Percentiles rank a stretch among this genome's conserved stretches.
Evolutionary conservation across 2,888 invertebrate species (phyloP).

Genomic region (Ametastegia equiseti): DNA sequence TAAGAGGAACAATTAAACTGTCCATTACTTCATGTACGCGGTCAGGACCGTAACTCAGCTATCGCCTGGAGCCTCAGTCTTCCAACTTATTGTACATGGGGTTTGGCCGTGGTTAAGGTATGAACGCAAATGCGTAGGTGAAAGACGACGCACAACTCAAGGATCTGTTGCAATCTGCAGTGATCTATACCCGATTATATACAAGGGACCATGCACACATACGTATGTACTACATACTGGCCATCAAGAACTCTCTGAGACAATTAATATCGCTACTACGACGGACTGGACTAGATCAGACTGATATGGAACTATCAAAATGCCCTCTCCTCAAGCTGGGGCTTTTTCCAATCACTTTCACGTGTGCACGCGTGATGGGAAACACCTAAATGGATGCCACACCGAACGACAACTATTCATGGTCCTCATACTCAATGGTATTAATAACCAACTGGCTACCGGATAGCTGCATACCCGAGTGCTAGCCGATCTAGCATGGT

Average conservation of each 20-base stretch:
- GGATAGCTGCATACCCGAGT: not conserved
- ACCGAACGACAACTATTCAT: not conserved
- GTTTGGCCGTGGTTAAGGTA: not conserved
- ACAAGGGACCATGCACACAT: not conserved
- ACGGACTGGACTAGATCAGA: constrained; percentile 10
- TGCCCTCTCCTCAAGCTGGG: not conserved
- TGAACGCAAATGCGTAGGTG: not conserved
- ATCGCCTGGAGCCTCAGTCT: constrained; percentile 20
- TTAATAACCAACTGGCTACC: not conserved
- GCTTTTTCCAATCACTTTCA: not conserved
- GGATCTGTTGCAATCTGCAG: constrained; percentile 19
- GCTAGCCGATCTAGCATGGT: too few relatives aligned
- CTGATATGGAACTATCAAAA: not conserved
- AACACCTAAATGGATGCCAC: too few relatives aligned
- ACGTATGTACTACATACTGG: not conserved
- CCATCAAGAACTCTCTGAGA: not conserved
- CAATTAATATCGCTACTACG: not conserved
- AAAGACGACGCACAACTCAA: not conserved
- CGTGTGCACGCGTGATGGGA: too few relatives aligned
- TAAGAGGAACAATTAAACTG: constrained; percentile 68
- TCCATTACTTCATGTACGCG: constrained; percentile 59
- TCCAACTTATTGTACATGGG: constrained; percentile 1
- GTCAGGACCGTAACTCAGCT: constrained; percentile 11
- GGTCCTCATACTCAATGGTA: not conserved
- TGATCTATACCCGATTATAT: constrained; percentile 4